A percentile compares a stretch with the other conserved stretches of the same genome.
These are phyloP conservation scores for Exocentrus adspersus DNA, from an alignment of 2,888 invertebrate genomes.

Conservation along the genomic window DNA sequence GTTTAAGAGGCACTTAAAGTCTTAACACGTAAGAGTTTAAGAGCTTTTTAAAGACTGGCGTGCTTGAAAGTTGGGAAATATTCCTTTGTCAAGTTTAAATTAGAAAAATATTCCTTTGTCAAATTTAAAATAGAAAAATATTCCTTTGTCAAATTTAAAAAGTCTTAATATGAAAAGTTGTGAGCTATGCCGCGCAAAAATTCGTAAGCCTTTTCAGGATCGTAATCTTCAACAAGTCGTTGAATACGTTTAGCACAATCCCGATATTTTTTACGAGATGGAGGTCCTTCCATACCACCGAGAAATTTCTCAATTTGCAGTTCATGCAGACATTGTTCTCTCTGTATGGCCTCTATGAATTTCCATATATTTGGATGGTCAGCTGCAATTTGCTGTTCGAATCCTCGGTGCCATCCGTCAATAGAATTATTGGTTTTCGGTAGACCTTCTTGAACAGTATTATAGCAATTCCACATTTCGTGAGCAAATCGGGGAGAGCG, in stretches of 20 bases:
- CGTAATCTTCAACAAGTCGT: too few relatives aligned
- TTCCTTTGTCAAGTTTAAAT: too few relatives aligned
- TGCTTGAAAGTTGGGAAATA: too few relatives aligned
- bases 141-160: too few relatives aligned
- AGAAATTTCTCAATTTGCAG: background rate
- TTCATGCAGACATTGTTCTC: slow-evolving; percentile 2
- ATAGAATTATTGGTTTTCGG: slow-evolving; percentile 7
- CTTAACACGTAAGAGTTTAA: too few relatives aligned
- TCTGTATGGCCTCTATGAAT: background rate
- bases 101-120: too few relatives aligned
- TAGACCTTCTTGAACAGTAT: background rate
- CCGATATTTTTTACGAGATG: background rate
- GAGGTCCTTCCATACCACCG: background rate
- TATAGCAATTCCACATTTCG: slow-evolving; percentile 14
- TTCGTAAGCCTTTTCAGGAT: too few relatives aligned
- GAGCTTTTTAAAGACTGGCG: too few relatives aligned
- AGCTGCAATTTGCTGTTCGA: background rate
- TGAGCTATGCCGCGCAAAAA: too few relatives aligned
- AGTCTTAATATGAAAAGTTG: too few relatives aligned
- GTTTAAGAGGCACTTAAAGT: too few relatives aligned
- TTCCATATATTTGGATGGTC: background rate
- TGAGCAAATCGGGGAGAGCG: slow-evolving; percentile 6
- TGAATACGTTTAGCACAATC: background rate
- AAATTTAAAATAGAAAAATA: too few relatives aligned
- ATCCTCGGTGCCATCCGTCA: slow-evolving; percentile 10